Evolutionary conservation across 2,797 vertebrate genomes (phyloP).

Genomic region (Clangula hyemalis): DNA sequence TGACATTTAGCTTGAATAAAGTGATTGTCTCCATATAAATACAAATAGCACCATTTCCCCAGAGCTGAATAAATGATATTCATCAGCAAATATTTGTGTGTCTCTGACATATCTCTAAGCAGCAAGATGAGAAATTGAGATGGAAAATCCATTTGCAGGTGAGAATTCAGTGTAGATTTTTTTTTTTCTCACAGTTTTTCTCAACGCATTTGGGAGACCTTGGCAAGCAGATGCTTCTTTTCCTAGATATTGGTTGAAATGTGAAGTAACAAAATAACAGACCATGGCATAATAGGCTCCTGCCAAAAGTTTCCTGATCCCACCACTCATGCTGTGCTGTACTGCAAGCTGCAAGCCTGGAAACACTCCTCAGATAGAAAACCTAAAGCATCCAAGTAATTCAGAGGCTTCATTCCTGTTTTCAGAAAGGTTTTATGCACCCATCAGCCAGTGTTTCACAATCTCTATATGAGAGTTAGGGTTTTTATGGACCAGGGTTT

Average conservation of each 20-base stretch:
- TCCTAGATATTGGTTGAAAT: background rate
- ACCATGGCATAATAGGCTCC: background rate
- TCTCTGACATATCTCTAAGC: constrained; percentile 56
- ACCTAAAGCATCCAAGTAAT: background rate
- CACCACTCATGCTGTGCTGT: background rate
- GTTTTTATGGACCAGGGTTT: background rate
- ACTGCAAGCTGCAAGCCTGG: background rate
- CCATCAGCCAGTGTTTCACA: background rate
- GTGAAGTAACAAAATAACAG: background rate
- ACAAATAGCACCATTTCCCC: constrained; percentile 55
- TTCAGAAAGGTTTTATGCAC: background rate
- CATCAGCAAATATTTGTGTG: constrained; percentile 72
- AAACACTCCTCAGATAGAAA: background rate
- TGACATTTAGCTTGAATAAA: constrained; percentile 59
- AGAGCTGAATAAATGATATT: constrained; percentile 44
- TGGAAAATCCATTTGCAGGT: background rate
- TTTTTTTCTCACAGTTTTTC: background rate
- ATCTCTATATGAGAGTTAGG: background rate
- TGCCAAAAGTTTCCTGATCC: background rate
- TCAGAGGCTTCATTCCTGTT: background rate
- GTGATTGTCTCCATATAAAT: constrained; percentile 49
- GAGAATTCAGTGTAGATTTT: constrained; percentile 6
- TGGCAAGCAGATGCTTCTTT: constrained; percentile 1
- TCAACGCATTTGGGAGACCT: background rate
- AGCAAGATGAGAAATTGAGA: constrained; percentile 50